Conservation (phyloP, 2,888 invertebrate species). For the Laspeyria flexula region DNA sequence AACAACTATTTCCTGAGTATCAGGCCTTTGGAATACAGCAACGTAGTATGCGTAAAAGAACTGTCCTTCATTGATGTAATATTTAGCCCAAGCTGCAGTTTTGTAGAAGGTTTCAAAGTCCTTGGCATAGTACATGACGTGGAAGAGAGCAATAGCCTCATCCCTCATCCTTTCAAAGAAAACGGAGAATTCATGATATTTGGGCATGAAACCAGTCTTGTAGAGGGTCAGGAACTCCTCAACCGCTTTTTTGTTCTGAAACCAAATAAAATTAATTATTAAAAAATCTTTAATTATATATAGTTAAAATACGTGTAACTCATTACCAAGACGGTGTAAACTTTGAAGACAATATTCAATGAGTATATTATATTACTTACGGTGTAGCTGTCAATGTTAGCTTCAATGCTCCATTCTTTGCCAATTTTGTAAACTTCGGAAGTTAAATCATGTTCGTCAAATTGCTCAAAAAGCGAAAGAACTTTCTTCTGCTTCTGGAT, state of each 20-base stretch:
- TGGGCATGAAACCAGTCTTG: conserved; percentile 78
- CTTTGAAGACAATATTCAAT: neutral
- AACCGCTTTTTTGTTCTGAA: conserved; percentile 75
- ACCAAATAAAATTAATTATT: conserved; percentile 4
- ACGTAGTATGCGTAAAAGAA: conserved; percentile 88
- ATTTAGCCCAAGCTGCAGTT: conserved; percentile 84
- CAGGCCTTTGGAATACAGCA: conserved; percentile 86
- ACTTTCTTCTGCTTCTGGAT: conserved; percentile 71
- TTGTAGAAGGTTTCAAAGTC: conserved; percentile 87
- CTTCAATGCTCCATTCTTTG: conserved; percentile 65
- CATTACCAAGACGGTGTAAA: neutral
- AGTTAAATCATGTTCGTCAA: conserved; percentile 60
- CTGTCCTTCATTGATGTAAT: conserved; percentile 87
- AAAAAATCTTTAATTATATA: neutral
- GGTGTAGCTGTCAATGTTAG: conserved; percentile 67
- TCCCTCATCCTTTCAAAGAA: conserved; percentile 74
- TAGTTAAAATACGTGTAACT: neutral
- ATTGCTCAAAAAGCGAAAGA: conserved; percentile 74
- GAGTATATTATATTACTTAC: conserved; percentile 49
- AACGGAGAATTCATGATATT: conserved; percentile 81
- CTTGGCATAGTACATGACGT: conserved; percentile 86
- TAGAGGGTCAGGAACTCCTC: conserved; percentile 72
- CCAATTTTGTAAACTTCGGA: conserved; percentile 71
- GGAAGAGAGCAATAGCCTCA: conserved; percentile 83
- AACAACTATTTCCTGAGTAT: conserved; percentile 84